Conservation (phyloP, 2,797 vertebrate species). For the Lepus oiostolus region DNA sequence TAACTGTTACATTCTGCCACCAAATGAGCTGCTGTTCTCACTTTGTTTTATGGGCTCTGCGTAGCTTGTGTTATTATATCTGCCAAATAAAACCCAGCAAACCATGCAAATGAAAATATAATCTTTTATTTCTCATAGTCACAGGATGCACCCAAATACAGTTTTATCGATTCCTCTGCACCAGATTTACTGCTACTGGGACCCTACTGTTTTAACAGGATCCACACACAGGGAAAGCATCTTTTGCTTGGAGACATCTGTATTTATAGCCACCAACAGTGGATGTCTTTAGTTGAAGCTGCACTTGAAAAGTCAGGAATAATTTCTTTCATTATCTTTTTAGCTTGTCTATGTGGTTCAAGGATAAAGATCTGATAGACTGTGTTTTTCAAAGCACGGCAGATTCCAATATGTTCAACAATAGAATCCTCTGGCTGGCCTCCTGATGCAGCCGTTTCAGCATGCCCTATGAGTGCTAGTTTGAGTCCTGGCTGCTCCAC, state of each 20-base stretch:
- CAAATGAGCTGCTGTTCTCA: conserved; percentile 89
- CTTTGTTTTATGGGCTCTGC: conserved; percentile 89
- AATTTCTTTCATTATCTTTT: conserved; percentile 68
- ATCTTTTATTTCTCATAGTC: conserved; percentile 86
- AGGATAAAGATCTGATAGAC: not conserved
- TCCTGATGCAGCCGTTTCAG: too few relatives aligned
- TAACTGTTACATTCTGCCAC: conserved; percentile 87
- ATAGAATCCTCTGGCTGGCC: not conserved
- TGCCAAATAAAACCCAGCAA: conserved; percentile 90
- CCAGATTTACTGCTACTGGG: conserved; percentile 59
- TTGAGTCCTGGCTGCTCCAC: not conserved
- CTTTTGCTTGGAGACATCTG: conserved; percentile 36
- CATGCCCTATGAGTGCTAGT: too few relatives aligned
- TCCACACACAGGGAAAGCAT: conserved; percentile 15
- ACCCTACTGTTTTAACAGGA: not conserved
- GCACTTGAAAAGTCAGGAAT: conserved; percentile 60
- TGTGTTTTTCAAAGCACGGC: conserved; percentile 25
- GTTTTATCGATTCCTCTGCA: conserved; percentile 69
- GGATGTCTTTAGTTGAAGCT: conserved; percentile 26
- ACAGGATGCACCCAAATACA: conserved; percentile 77
- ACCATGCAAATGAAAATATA: conserved; percentile 90
- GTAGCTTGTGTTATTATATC: conserved; percentile 88
- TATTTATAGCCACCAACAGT: conserved; percentile 18
- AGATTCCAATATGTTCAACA: conserved; percentile 39
- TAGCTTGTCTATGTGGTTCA: conserved; percentile 8